Base-by-base conservation (phyloP, 2,888 invertebrate species). In the Drosophila picticornis region DNA sequence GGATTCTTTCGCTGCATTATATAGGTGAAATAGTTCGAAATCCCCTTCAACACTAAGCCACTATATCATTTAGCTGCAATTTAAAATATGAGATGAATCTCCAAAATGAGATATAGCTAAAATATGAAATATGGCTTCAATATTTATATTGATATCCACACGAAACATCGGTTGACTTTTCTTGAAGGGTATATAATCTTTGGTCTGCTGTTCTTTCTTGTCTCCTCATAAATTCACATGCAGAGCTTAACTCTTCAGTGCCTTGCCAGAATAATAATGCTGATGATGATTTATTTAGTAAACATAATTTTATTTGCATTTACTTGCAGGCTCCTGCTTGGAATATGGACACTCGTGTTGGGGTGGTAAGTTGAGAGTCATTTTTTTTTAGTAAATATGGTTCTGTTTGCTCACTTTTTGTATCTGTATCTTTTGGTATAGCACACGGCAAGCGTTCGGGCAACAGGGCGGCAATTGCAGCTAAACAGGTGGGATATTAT, bases 291-390 rank as follows among this genome's bases (percentile, higher is more conserved):
- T 88, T 85, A 83, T 88, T 72, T 51, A 48, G 3, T 52, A 57
- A 67, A 61, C 53, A 72, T 74, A 56, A 58, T 83, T 87, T 27
- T 53, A 13, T 32, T 43, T 53, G 7, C 27, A 7, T 43, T 63
- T 31, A n/a, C 19, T 36, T 50, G 16, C 79, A 93, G 93, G 92
- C 71, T 92, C 92, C 75, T 93, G 93, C 57, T 71, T 92, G 84
- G 92, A 92, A 87, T 93, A 92, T 77, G 93, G 93, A 73, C 93
- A 93, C 72, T 93, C 93, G 4, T 93, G 93, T 72, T 93, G 92
- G 92, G 93, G 93, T 63, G 93, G 93, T 93, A 87, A 91, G 91
- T 91, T 36, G 1, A 52, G 29, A 53, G 29, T 51, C 16, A 43
- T 57, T 9, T 31, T 11, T 9, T 9, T 25, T 10, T 34, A 9